A percentile compares a stretch with the other conserved stretches of the same genome.
phyloP scores from a whole-genome alignment of 2,888 invertebrate genomes.

The Phortica okadai region DNA sequence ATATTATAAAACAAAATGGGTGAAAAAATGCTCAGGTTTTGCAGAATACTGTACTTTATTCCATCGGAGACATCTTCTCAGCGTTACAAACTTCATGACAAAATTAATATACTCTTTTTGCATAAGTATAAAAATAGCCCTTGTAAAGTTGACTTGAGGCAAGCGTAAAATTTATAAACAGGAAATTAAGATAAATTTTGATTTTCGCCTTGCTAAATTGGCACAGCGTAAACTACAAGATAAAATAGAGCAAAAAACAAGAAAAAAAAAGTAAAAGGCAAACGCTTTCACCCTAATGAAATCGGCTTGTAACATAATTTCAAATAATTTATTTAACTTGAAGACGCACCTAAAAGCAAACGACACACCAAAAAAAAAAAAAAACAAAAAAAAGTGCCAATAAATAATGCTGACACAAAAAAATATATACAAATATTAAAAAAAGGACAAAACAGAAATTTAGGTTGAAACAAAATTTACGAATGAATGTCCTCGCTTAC shows the following conservation, averaged over 20 bases:
- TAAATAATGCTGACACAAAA: background rate
- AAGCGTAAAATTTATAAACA: conserved; percentile 6
- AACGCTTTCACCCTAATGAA: conserved; percentile 21
- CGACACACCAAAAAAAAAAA: background rate
- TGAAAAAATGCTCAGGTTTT: too few species aligned
- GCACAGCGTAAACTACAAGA: background rate
- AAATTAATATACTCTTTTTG: too few species aligned
- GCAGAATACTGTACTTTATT: too few species aligned
- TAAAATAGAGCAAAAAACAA: background rate
- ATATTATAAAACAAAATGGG: too few species aligned
- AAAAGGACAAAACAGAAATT: conserved; percentile 42
- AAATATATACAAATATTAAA: conserved; percentile 35
- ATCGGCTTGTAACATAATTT: conserved; percentile 63
- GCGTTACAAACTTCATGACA: too few species aligned
- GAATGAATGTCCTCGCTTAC: conserved; percentile 50
- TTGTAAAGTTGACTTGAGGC: background rate
- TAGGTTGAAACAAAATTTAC: background rate
- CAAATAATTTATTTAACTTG: conserved; percentile 62
- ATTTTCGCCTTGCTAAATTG: background rate
- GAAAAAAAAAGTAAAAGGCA: background rate
- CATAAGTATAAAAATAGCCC: background rate
- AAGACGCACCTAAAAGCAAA: conserved; percentile 56
- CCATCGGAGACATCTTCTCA: too few species aligned
- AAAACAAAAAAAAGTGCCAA: conserved; percentile 57
- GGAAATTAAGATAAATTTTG: conserved; percentile 29